Conservation (phyloP, 2,797 vertebrate genomes). For the Anguilla anguilla region DNA sequence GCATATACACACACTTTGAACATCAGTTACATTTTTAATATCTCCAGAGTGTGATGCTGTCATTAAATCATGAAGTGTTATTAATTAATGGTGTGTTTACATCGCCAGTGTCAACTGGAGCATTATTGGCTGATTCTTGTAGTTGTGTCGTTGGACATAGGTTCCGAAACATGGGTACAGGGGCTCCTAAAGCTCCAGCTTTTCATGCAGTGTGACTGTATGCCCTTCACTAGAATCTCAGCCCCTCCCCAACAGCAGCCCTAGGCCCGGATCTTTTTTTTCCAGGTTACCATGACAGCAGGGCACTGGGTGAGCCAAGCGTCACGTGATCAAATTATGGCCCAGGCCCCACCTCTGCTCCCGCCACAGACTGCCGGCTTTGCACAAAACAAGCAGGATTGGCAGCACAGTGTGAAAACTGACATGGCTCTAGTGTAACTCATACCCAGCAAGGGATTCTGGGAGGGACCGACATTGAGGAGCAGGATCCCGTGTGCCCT, state of each 20-base stretch:
- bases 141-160: background rate
- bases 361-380: background rate
- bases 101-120: conserved; percentile 27
- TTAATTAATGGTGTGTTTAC: conserved; percentile 18
- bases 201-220: background rate
- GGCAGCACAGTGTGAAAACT: conserved; percentile 46
- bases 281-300: conserved; percentile 33
- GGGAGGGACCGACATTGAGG: background rate
- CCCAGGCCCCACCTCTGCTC: background rate
- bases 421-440: conserved; percentile 28
- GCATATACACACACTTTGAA: background rate
- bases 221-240: conserved; percentile 37
- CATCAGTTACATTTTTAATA: background rate
- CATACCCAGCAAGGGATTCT: background rate
- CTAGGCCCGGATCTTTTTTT: conserved; percentile 17
- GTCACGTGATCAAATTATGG: conserved; percentile 8
- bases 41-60: background rate
- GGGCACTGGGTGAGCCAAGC: conserved; percentile 1
- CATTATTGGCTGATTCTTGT: conserved; percentile 15
- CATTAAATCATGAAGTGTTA: conserved; percentile 3
- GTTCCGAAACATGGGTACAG: background rate
- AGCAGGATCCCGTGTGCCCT: background rate
- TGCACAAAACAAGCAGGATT: conserved; percentile 54
- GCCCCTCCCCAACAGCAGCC: background rate
- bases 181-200: background rate